Conservation (phyloP, 1,140 invertebrate genomes). For the Temnothorax curvispinosus region DNA sequence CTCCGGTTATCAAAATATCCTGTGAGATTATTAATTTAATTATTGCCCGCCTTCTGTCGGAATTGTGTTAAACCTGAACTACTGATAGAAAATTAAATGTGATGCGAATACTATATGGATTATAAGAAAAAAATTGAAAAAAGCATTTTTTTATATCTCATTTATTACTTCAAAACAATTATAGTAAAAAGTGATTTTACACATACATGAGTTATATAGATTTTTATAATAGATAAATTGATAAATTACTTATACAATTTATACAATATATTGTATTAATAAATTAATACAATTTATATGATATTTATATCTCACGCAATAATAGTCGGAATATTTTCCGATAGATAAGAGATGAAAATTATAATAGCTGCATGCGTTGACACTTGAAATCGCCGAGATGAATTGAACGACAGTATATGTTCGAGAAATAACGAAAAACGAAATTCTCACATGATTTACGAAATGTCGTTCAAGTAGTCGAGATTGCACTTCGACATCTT, state of each 20-base stretch:
- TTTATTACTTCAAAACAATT: not conserved
- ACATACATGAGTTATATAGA: not conserved
- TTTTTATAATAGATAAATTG: not conserved
- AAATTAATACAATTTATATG: not conserved
- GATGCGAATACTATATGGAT: not conserved
- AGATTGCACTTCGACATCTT: conserved; percentile 21
- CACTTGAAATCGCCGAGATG: not conserved
- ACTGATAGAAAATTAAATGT: not conserved
- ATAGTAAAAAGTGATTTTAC: not conserved
- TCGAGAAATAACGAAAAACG: conserved; percentile 11
- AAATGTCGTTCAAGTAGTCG: not conserved
- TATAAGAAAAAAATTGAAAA: not conserved
- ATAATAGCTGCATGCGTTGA: not conserved
- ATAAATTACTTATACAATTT: conserved; percentile 11
- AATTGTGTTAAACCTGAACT: not conserved
- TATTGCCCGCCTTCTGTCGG: not conserved
- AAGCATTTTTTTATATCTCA: not conserved
- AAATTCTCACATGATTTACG: conserved; percentile 5
- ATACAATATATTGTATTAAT: not conserved
- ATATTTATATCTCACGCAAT: not conserved
- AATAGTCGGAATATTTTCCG: not conserved
- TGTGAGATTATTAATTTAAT: not conserved
- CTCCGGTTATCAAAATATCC: not conserved
- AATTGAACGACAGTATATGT: conserved; percentile 14
- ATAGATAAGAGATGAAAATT: not conserved